Evolutionary conservation across 2,113 vertebrate species (phyloP).

Genomic region (Hirundichthys speculiger): DNA sequence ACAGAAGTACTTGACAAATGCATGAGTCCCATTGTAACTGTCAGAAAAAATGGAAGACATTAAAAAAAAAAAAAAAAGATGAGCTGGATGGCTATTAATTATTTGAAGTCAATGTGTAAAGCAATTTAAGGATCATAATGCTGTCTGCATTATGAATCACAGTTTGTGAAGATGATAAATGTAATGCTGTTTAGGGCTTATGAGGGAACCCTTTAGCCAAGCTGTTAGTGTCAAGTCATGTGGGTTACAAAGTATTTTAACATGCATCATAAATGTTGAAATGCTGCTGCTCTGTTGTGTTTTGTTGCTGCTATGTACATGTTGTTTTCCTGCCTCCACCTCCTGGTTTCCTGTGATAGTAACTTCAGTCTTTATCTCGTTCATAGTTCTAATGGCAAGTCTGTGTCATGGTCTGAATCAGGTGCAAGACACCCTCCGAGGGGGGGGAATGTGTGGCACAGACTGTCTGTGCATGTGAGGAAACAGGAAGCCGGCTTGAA

Average conservation of each 20-base stretch:
- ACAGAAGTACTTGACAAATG: slow-evolving; percentile 35
- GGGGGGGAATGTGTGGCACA: slow-evolving; percentile 96
- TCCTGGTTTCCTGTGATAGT: slow-evolving; percentile 74
- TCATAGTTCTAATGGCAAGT: slow-evolving; percentile 99
- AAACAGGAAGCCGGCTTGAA: slow-evolving; percentile 94
- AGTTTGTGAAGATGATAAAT: slow-evolving; percentile 40
- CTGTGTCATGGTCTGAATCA: slow-evolving; percentile 99
- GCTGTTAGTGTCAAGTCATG: slow-evolving; percentile 46
- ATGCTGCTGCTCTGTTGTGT: slow-evolving; percentile 68
- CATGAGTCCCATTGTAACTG: slow-evolving; percentile 58
- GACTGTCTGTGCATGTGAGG: slow-evolving; percentile 99
- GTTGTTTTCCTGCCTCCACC: slow-evolving; percentile 61
- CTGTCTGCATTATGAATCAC: slow-evolving; percentile 77
- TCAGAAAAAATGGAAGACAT: background rate
- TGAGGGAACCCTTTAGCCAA: slow-evolving; percentile 24
- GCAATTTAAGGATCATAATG: slow-evolving; percentile 71
- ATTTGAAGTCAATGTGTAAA: slow-evolving; percentile 37
- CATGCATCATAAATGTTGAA: slow-evolving; percentile 71
- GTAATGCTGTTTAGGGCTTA: slow-evolving; percentile 28
- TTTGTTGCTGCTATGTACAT: slow-evolving; percentile 64
- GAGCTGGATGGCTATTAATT: slow-evolving; percentile 38
- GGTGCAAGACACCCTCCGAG: slow-evolving; percentile 96
- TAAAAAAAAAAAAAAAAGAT: slow-evolving; percentile 11
- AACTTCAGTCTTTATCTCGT: slow-evolving; percentile 93
- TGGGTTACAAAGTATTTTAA: slow-evolving; percentile 63